Evolutionary conservation across 2,113 vertebrate genomes (phyloP), one percentile per base, ranked within the genome.

Genomic region (Boulengeromyrus knoepffleri): DNA sequence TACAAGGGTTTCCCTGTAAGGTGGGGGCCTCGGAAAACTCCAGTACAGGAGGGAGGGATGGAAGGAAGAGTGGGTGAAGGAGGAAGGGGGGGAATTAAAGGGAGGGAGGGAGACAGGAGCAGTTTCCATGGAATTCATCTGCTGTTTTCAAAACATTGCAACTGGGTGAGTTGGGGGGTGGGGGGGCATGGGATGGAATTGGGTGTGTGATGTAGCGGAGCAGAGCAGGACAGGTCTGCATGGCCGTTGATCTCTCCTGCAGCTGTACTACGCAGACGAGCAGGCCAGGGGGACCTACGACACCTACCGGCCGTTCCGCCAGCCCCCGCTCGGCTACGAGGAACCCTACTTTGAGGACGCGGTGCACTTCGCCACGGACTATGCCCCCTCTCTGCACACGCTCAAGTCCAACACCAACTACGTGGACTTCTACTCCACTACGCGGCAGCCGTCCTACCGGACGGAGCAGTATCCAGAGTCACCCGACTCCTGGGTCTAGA

Each of bases 341-440:
- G 98, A 98, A 89, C 97, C 95, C 0, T 99, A 97, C 93, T 98
- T 97, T 91, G 97, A 99, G 1, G 98, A 99, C 0, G 94, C 97
- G 39, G 96, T 96, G 90, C 97, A 96, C 88, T 98, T 96, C 92
- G 80, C 95, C 83, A 93, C 97, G 50, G 97, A 97, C 95, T 97
- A 97, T 91, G 92, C 96, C 17, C 92, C 96, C 88, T 97, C 97
- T 88, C 96, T 93, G 24, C 94, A 98, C 27, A 97, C 95, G 93
- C 97, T 99, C 92, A 99, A 99, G 95, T 97, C 97, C 46, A 96
- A 97, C 94, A 99, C 98, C 93, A 99, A 99, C 96, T 99, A 99
- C 0, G 98, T 99, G 95, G 99, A 99, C 96, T 99, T 99, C 96
- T 99, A 99, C 95, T 99, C 99, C 94, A 98, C 98, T 93, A 97